Percentiles rank a stretch among this genome's conserved stretches.
Evolutionary conservation across 2,888 invertebrate species (phyloP).

Genomic region (Gymnoscelis rufifasciata): DNA sequence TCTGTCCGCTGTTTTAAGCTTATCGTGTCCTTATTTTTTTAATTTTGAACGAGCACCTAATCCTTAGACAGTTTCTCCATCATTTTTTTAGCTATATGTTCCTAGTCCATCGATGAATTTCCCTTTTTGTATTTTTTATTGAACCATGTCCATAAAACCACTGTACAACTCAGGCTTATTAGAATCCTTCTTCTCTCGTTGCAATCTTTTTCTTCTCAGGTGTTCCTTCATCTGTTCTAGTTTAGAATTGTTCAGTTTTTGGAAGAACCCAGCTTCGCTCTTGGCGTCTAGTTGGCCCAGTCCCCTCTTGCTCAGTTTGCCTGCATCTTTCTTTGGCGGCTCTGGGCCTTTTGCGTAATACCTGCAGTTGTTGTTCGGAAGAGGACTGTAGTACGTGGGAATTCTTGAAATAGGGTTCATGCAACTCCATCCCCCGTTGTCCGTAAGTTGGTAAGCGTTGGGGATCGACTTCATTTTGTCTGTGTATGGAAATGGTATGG

Average conservation of each 20-base stretch:
- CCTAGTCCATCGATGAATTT: too few species aligned
- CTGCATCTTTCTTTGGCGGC: not conserved
- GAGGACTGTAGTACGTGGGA: not conserved
- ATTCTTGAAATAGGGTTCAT: not conserved
- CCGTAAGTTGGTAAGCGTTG: not conserved
- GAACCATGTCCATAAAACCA: too few species aligned
- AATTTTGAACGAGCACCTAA: too few species aligned
- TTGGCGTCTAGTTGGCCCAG: not conserved
- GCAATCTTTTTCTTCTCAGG: constrained; percentile 7
- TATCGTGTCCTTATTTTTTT: too few species aligned
- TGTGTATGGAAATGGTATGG: not conserved
- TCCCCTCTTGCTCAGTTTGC: not conserved
- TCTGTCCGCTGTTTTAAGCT: too few species aligned
- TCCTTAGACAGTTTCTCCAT: too few species aligned
- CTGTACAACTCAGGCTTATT: too few species aligned
- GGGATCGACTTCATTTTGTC: not conserved
- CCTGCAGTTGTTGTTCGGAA: not conserved
- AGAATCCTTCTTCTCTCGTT: too few species aligned
- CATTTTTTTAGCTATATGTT: too few species aligned
- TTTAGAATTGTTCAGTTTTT: not conserved
- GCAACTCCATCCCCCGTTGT: not conserved
- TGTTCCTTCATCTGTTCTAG: not conserved
- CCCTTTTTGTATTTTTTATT: too few species aligned
- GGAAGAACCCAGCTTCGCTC: not conserved
- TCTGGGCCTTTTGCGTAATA: not conserved